phyloP scores from a whole-genome alignment of 2,113 vertebrate species.

The Mugil cephalus region DNA sequence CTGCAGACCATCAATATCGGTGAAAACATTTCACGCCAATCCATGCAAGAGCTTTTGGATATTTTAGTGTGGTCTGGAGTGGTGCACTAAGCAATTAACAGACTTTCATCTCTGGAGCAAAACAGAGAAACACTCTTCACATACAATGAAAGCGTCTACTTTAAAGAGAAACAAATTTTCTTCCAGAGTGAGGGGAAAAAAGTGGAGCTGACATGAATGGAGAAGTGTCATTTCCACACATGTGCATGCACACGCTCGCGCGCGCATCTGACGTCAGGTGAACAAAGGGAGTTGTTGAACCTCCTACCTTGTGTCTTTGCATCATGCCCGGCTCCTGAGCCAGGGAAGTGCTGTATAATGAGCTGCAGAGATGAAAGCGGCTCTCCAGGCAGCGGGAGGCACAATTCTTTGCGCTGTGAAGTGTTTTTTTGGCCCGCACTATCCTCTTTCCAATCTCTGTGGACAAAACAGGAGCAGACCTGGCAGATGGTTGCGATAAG shows the following conservation, averaged over 20 bases:
- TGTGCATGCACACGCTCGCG: constrained; percentile 31
- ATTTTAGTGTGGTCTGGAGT: not conserved
- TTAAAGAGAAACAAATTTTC: not conserved
- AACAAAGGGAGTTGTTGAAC: constrained; percentile 62
- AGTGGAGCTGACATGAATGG: too few relatives aligned
- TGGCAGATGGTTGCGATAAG: constrained; percentile 75
- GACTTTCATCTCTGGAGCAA: not conserved
- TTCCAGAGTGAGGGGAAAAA: not conserved
- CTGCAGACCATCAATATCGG: not conserved
- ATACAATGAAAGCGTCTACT: not conserved
- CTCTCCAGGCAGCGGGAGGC: constrained; percentile 69
- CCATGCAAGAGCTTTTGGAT: not conserved
- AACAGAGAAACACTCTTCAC: not conserved
- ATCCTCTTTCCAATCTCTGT: constrained; percentile 62
- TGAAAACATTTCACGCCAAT: not conserved
- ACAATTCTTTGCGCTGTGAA: constrained; percentile 53
- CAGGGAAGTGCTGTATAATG: constrained; percentile 51
- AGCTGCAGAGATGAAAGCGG: constrained; percentile 71
- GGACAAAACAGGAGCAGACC: constrained; percentile 67
- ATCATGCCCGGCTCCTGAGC: constrained; percentile 54
- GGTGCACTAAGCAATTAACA: not conserved
- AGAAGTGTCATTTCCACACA: not conserved
- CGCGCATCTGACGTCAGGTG: constrained; percentile 51
- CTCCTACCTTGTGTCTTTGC: constrained; percentile 62
- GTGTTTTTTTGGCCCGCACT: constrained; percentile 53